Evolutionary conservation across 2,797 vertebrate genomes (phyloP).

Genomic region (Tokudaia muenninki): DNA sequence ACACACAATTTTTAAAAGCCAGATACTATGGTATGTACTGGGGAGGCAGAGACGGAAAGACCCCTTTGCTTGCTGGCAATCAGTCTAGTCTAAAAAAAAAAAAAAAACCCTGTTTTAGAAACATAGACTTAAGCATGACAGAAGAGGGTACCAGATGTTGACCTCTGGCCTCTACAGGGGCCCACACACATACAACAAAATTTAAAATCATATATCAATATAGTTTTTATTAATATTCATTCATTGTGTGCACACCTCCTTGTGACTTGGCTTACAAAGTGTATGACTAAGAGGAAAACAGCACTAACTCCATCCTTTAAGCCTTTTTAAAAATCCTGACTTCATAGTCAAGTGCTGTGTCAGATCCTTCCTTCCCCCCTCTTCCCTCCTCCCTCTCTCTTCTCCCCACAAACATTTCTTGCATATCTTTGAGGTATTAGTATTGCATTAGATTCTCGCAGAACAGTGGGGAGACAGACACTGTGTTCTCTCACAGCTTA

Average conservation of each 20-base stretch:
- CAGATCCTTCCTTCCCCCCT: background rate
- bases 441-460: slow-evolving; percentile 10
- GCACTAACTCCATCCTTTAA: slow-evolving; percentile 59
- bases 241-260: slow-evolving; percentile 41
- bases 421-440: background rate
- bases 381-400: background rate
- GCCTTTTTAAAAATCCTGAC: slow-evolving; percentile 19
- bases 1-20: background rate
- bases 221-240: slow-evolving; percentile 15
- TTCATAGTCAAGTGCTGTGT: slow-evolving; percentile 29
- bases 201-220: background rate
- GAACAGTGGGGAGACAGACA: background rate
- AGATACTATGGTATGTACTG: background rate
- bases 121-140: background rate
- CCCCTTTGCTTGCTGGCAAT: background rate
- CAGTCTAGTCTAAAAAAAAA: background rate
- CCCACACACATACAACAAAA: background rate
- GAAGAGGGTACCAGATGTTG: background rate
- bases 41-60: background rate
- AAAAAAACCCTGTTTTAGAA: background rate
- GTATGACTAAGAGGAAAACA: slow-evolving; percentile 76
- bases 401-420: slow-evolving; percentile 44
- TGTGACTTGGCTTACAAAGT: slow-evolving; percentile 39
- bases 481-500: background rate
- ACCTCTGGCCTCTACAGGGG: background rate